Base-by-base conservation (phyloP, 2,888 invertebrate species). In the Caenorhabditis sulstoni region DNA sequence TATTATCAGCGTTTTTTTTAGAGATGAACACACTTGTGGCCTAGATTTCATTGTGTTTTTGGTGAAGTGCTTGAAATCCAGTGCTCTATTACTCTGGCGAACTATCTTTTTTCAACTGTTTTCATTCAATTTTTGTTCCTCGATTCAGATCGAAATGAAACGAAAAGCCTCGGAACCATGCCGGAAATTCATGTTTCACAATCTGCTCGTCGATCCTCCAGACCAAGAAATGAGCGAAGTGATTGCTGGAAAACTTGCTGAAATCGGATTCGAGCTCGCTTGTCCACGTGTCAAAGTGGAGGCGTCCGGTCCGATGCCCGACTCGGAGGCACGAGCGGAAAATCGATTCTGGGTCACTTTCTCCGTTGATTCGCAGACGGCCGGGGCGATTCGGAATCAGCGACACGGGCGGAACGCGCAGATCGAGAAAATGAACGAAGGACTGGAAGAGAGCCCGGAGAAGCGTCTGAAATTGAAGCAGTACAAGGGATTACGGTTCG, bases 281-380 rank as follows among this genome's bases (percentile, higher is more conserved):
- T n/a, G 29, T 16, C 45, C 29, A 11, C 0, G 14, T 14, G 11
- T 59, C 45, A 45, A 12, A 0, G 18, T 61, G 18, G 35, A 47
- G 11, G 12, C 29, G 12, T 61, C 18, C 59, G 59, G 35, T 9
- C 12, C 14, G 47, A 61, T 61, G 59, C 59, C 59, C 1, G 59
- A 61, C 12, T 14, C 23, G 29, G 5, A 44, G 0, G 41, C 59
- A 16, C n/a, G 4, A 5, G 9, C 5, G 0, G 44, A 47, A 2
- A n/a, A 22, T 4, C 14, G 45, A 4, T 23, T 18, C 47, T 61
- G 59, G 59, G 47, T 47, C 1, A 35, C 59, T 12, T 61, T 61
- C 47, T 12, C 35, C 5, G 47, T 47, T 16, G 59, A 61, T 47
- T 18, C 1, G 29, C 23, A 16, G 11, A 35, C 59, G 14, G 59